Conservation (phyloP, 2,888 invertebrate genomes). For the Zaprionus lineosus region DNA sequence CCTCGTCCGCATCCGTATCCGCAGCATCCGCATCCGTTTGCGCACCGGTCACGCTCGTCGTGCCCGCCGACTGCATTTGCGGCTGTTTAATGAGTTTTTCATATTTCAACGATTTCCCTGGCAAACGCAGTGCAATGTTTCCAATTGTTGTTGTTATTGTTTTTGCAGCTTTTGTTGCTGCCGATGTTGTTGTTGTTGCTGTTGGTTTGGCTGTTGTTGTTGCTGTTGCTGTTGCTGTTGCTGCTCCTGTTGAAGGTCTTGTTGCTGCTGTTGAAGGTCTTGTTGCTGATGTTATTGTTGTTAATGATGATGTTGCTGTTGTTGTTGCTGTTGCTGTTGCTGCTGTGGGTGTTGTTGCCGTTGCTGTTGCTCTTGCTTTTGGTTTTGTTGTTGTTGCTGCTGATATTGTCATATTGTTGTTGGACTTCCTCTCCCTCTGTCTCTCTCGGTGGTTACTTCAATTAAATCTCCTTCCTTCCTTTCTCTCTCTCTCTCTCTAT, state of each 20-base stretch:
- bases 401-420: conserved; percentile 74
- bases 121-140: conserved; percentile 56
- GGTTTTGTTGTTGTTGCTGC: conserved; percentile 23
- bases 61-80: conserved; percentile 52
- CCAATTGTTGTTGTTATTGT: conserved; percentile 8
- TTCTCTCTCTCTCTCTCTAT: conserved; percentile 30
- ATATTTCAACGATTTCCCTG: conserved; percentile 77
- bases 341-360: conserved; percentile 5
- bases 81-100: conserved; percentile 77
- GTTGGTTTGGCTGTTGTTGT: too few species aligned
- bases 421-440: too few species aligned
- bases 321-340: conserved; percentile 1
- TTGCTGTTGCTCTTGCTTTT: conserved; percentile 2
- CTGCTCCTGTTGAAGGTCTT: conserved; percentile 3
- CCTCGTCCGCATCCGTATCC: conserved; percentile 20
- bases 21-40: conserved; percentile 48
- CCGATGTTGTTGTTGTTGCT: too few species aligned
- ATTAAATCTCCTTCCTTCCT: too few species aligned
- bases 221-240: conserved; percentile 20
- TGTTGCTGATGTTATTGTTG: conserved; percentile 44
- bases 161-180: too few species aligned
- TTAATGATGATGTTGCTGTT: conserved; percentile 3
- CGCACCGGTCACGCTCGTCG: conserved; percentile 57
- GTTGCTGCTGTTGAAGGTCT: conserved; percentile 40
- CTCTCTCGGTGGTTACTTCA: conserved; percentile 59